Base-by-base conservation (phyloP, 2,888 invertebrate genomes). In the Timandra comae region DNA sequence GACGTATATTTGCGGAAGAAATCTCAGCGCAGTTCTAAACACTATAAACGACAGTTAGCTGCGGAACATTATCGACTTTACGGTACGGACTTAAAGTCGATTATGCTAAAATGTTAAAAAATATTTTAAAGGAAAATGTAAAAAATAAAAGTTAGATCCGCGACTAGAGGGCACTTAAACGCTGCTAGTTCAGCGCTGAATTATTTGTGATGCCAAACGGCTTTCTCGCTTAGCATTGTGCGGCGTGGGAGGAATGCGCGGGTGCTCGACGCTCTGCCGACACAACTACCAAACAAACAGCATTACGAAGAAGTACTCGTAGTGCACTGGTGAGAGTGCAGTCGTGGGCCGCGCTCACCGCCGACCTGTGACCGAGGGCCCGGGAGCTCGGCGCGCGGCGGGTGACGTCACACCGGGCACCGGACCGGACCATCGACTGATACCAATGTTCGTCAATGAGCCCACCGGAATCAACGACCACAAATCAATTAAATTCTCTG, bases 401-500 rank as follows among this genome's bases (percentile, higher is more conserved):
- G 5, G 20, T 7, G n/a, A n/a, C n/a, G n/a, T n/a, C n/a, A n/a
- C n/a, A n/a, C n/a, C n/a, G n/a, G n/a, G n/a, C n/a, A n/a, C n/a
- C n/a, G n/a, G n/a, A n/a, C n/a, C n/a, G n/a, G n/a, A n/a, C n/a
- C n/a, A n/a, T n/a, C n/a, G n/a, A n/a, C n/a, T n/a, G n/a, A n/a
- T n/a, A n/a, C n/a, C n/a, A n/a, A n/a, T n/a, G n/a, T n/a, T n/a
- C 22, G 2, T 22, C 7, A 22, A 22, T 22, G 8, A 22, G 8
- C n/a, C n/a, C n/a, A n/a, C n/a, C n/a, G 20, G 20, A 20, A 20
- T 20, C n/a, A 20, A 2, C 20, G 20, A 16, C 49, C 52, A 34
- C 50, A 52, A 54, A 61, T 63, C 65, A 62, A 64, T 66, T 63
- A 16, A 64, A 65, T 64, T 63, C 62, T 55, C 55, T 56, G 56